Evolutionary conservation across 2,797 vertebrate genomes (phyloP).

Genomic region (Crocidura indochinensis): DNA sequence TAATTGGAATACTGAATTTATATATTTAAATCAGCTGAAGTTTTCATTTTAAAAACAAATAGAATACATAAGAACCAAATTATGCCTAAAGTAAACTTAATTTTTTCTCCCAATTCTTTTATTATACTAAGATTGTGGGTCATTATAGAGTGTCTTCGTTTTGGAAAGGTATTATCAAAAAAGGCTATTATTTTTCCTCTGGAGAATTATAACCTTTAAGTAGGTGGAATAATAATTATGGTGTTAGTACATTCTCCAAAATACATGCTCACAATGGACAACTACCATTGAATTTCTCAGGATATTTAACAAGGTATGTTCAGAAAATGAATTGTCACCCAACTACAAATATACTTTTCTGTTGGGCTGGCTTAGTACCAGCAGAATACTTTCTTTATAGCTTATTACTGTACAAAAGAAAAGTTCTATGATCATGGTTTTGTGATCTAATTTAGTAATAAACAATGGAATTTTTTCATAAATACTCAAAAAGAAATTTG

Average conservation of each 20-base stretch:
- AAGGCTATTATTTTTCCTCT: conserved; percentile 9
- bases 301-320: background rate
- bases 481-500: conserved; percentile 51
- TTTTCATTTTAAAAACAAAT: conserved; percentile 44
- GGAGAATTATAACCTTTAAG: conserved; percentile 27
- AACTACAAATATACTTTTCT: conserved; percentile 15
- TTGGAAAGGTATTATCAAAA: conserved; percentile 46
- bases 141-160: conserved; percentile 7
- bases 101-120: conserved; percentile 41
- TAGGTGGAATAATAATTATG: conserved; percentile 14
- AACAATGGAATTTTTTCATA: background rate
- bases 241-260: conserved; percentile 1
- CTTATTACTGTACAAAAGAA: background rate
- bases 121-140: conserved; percentile 17
- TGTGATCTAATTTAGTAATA: conserved; percentile 10
- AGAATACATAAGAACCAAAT: conserved; percentile 40
- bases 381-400: conserved; percentile 37
- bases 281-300: conserved; percentile 26
- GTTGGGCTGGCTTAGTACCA: background rate
- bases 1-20: conserved; percentile 48
- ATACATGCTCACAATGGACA: background rate
- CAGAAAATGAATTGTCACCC: conserved; percentile 13
- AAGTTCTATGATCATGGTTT: background rate
- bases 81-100: conserved; percentile 50
- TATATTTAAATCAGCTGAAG: conserved; percentile 62